Percentiles rank a stretch among this genome's conserved stretches.
Evolutionary conservation across 2,888 invertebrate genomes (phyloP).

Genomic region (Gymnosoma rotundatum): DNA sequence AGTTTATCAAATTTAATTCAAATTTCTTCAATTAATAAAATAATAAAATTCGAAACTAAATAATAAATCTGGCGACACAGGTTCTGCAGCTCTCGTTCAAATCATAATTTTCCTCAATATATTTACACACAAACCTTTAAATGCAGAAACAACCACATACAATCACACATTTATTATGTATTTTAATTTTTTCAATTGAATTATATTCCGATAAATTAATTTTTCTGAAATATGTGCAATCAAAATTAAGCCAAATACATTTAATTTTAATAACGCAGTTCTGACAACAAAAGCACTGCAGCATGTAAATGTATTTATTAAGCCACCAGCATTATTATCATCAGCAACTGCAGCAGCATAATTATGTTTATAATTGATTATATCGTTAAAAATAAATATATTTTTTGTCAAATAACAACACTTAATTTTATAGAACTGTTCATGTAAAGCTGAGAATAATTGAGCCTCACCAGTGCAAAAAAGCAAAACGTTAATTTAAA

Average conservation of each 20-base stretch:
- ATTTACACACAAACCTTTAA: not conserved
- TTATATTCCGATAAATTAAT: conserved; percentile 77
- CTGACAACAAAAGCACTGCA: conserved; percentile 30
- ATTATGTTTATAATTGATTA: conserved; percentile 46
- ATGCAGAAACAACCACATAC: not conserved
- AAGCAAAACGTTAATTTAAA: too few relatives aligned
- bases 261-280: conserved; percentile 40
- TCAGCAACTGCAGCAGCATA: conserved; percentile 11
- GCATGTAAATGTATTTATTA: not conserved
- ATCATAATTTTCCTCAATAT: too few relatives aligned
- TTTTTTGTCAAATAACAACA: not conserved
- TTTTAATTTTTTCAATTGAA: conserved; percentile 73
- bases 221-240: conserved; percentile 71
- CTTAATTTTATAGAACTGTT: conserved; percentile 12
- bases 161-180: not conserved
- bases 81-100: not conserved
- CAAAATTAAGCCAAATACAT: conserved; percentile 41
- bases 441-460: too few relatives aligned
- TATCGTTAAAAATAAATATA: conserved; percentile 21
- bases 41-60: too few relatives aligned
- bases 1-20: too few relatives aligned
- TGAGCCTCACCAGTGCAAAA: too few relatives aligned
- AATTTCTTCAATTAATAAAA: too few relatives aligned
- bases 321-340: conserved; percentile 2
- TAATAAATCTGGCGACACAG: not conserved